Base-by-base conservation (phyloP, 2,888 invertebrate species). In the Bombyx huttoni region DNA sequence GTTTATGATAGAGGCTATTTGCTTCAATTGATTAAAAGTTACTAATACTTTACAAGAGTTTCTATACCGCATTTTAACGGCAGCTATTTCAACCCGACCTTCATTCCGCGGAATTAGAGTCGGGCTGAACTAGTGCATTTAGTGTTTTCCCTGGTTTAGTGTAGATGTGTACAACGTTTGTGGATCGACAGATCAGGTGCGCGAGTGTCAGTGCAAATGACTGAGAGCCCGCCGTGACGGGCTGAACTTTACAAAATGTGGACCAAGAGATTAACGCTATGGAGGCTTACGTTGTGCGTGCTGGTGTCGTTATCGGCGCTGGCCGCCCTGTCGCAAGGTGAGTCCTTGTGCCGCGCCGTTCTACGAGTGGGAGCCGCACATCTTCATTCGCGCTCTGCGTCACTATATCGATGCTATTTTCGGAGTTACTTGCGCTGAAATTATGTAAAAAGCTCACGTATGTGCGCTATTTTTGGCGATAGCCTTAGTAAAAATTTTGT, bases 391-490 rank as follows among this genome's bases (percentile, higher is more conserved):
- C 70, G 64, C 69, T 74, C 78, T 81, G 81, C 85, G 85, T 85
- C 85, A 85, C 76, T 70, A 74, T 73, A 68, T 67, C 71, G 76
- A 62, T 63, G 78, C 87, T 89, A 89, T 89, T 89, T 88, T 84
- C 78, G 79, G 81, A 73, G 76, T 75, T 81, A 83, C 87, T 84
- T 86, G 87, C 84, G 87, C 83, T 86, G 85, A 89, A 89, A 89
- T 89, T 89, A 89, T 89, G 89, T 89, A 89, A 89, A 89, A 89
- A 87, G 83, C 84, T 80, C 81, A 76, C 80, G 81, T 82, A 82
- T 81, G 80, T 77, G 78, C 70, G 75, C 85, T 87, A 87, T 88
- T 88, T 87, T 80, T 75, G 81, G 84, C 77, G 64, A 75, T 84
- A 87, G 81, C 86, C 82, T 84, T 81, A 83, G 78, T 69, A 67